Evolutionary conservation across 2,113 vertebrate species (phyloP), one percentile per base, ranked within the genome.

Genomic region (Oryzias javanicus): DNA sequence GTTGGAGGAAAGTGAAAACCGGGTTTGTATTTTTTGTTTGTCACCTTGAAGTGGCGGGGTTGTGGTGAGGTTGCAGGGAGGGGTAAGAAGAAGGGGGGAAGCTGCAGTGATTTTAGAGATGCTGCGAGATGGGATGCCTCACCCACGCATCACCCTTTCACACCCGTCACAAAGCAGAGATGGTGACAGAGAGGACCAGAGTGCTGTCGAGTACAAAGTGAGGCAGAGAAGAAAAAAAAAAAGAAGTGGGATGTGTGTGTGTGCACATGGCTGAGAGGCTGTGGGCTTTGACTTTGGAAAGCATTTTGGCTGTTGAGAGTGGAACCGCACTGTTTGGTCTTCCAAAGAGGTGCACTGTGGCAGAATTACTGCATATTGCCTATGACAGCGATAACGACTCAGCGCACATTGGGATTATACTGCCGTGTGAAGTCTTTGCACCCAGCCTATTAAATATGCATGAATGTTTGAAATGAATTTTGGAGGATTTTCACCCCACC

Each of bases 401-500:
- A 17, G 65, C 14, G 69, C 74, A 81, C 64, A 67, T 71, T 79
- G 79, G 86, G 86, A 88, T 84, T 86, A 82, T 67, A 60, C 76
- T 66, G 66, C 72, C 55, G 72, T 82, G 72, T 84, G 75, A 84
- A 85, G 80, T 81, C 69, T 79, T 67, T 68, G 74, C 83, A 75
- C 76, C 75, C 79, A 52, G 49, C 75, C 44, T 64, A 82, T 88
- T 82, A 86, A 88, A 88, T 82, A 88, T 88, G 83, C 79, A 88
- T 88, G 86, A 86, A 77, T 84, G 81, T 88, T 86, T 88, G 83
- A 88, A 86, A 88, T 88, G 83, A 82, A 84, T 86, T 88, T 86
- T 85, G 73, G 83, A 76, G 64, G 79, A 59, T 55, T 69, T 49
- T 48, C 55, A 53, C 58, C 27, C 25, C n/a, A n/a, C n/a, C n/a